A percentile compares a stretch with the other conserved stretches of the same genome.
These are phyloP conservation scores for Cynodonichthys magdalenae DNA, from an alignment of 2,797 vertebrate genomes.

Conservation along the genomic window DNA sequence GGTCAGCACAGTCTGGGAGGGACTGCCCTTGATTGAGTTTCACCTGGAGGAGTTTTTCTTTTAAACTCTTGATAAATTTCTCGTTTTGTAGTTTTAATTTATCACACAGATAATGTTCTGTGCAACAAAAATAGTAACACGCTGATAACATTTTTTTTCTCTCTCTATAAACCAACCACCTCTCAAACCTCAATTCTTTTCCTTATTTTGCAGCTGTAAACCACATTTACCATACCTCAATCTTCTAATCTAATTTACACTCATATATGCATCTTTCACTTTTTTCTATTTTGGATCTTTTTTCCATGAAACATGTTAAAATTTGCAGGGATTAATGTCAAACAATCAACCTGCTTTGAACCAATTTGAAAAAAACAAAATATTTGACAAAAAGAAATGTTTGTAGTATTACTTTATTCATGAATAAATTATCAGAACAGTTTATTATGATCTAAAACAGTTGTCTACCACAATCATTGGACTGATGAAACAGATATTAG, in stretches of 20 bases:
- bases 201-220: not conserved
- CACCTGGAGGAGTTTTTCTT: conserved; percentile 23
- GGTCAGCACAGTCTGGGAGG: conserved; percentile 24
- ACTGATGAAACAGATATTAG: too few species aligned
- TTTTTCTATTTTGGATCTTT: not conserved
- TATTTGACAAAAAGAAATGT: too few species aligned
- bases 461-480: too few species aligned
- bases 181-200: too few species aligned
- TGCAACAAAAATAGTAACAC: not conserved
- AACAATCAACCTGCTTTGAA: too few species aligned
- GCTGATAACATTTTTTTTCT: conserved; percentile 16
- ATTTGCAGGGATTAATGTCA: not conserved
- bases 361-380: too few species aligned
- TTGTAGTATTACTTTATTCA: too few species aligned
- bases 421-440: too few species aligned
- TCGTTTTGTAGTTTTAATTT: not conserved
- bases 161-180: not conserved
- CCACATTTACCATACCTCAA: not conserved
- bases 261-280: not conserved
- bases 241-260: not conserved
- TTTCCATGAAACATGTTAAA: not conserved
- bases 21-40: conserved; percentile 15
- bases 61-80: conserved; percentile 10
- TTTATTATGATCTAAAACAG: too few species aligned
- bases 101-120: not conserved